Conservation (phyloP, 1,140 invertebrate species). For the Rhopalosiphum padi region DNA sequence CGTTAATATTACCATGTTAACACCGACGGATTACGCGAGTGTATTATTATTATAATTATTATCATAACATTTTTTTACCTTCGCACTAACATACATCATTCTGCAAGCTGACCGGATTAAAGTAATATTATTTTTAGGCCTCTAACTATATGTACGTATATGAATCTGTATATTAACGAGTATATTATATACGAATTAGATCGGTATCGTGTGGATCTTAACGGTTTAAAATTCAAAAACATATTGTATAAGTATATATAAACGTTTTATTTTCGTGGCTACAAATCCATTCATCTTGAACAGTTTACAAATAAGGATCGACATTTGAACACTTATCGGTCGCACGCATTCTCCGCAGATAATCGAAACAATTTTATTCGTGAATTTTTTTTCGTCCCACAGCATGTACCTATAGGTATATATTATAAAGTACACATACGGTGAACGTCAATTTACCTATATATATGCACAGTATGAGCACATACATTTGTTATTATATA, state of each 20-base stretch:
- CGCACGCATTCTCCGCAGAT: too few relatives aligned
- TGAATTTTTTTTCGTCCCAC: neutral
- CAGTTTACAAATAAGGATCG: too few relatives aligned
- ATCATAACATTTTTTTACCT: neutral
- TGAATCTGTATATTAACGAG: neutral
- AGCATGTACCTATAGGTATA: too few relatives aligned
- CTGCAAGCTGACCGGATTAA: neutral
- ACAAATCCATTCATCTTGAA: too few relatives aligned
- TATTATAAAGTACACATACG: too few relatives aligned
- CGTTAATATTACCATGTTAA: conserved; percentile 15
- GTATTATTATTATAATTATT: neutral
- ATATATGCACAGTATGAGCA: neutral
- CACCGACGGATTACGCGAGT: neutral
- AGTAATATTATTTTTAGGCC: neutral
- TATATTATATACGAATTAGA: neutral
- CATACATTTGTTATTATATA: neutral
- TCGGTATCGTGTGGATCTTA: neutral
- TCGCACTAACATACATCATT: neutral
- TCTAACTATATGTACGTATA: neutral
- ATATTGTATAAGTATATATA: neutral
- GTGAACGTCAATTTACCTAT: neutral
- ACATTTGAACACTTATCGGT: too few relatives aligned
- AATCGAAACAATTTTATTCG: neutral
- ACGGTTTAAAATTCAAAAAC: neutral
- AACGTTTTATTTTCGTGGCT: too few relatives aligned